Conservation (phyloP, 2,888 invertebrate genomes). For the Oxytorus armatus region DNA sequence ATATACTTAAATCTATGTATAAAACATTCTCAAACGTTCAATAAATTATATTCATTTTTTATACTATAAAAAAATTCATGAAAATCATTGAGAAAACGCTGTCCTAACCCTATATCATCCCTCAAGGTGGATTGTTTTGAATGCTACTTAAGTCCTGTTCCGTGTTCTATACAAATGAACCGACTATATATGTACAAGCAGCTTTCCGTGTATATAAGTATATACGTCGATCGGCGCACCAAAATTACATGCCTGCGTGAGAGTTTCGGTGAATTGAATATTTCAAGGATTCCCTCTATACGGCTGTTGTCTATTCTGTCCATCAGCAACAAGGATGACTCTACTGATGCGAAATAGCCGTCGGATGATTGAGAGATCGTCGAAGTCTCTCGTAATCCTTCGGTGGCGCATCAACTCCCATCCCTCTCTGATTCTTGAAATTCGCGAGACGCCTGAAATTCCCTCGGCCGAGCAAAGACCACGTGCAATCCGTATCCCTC, state of each 20-base stretch:
- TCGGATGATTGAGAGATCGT: constrained; percentile 8
- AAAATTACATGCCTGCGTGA: background rate
- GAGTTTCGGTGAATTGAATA: constrained; percentile 8
- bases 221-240: background rate
- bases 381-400: constrained; percentile 4
- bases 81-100: no score
- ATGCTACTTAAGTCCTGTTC: background rate
- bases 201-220: constrained; percentile 5
- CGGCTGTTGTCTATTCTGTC: background rate
- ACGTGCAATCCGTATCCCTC: background rate
- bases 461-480: background rate
- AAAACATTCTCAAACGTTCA: no score
- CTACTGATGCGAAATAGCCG: constrained; percentile 12
- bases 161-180: background rate
- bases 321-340: background rate
- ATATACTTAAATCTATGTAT: no score
- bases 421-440: constrained; percentile 8
- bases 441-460: constrained; percentile 16
- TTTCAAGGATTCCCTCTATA: background rate
- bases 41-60: no score
- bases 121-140: background rate
- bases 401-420: background rate
- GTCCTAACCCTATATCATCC: no score
- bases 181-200: constrained; percentile 19
- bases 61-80: no score